Evolutionary conservation across 2,888 invertebrate genomes (phyloP).

Genomic region (Gortyna flavago): DNA sequence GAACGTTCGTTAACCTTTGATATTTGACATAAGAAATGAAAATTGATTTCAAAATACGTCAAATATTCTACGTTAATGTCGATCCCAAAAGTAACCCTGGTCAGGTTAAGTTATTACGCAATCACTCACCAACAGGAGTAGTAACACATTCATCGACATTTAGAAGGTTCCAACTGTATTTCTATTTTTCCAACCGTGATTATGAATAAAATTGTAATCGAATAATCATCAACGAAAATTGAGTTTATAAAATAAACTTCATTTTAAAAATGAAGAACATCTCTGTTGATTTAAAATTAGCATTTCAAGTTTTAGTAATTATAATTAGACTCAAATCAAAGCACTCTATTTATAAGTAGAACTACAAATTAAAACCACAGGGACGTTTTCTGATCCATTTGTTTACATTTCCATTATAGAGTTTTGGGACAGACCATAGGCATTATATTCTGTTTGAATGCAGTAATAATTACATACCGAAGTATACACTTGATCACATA

Average conservation of each 20-base stretch:
- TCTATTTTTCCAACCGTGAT: not conserved
- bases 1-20: constrained; percentile 14
- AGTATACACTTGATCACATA: not conserved
- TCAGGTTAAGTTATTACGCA: not conserved
- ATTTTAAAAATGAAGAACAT: not conserved
- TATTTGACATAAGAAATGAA: not conserved
- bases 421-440: not conserved
- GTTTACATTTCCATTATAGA: not conserved
- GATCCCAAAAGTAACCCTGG: too few species aligned
- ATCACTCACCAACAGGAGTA: not conserved
- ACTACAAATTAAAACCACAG: not conserved
- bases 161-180: not conserved
- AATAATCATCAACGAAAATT: not conserved
- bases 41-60: not conserved
- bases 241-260: not conserved
- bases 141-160: not conserved
- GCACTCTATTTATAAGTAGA: not conserved
- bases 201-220: not conserved
- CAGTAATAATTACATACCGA: not conserved
- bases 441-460: not conserved
- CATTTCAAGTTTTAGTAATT: not conserved
- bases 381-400: not conserved
- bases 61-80: not conserved
- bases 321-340: not conserved
- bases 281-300: not conserved